These are phyloP conservation scores for Ahaetulla prasina DNA, from an alignment of 2,113 vertebrate genomes.

Conservation along the genomic window DNA sequence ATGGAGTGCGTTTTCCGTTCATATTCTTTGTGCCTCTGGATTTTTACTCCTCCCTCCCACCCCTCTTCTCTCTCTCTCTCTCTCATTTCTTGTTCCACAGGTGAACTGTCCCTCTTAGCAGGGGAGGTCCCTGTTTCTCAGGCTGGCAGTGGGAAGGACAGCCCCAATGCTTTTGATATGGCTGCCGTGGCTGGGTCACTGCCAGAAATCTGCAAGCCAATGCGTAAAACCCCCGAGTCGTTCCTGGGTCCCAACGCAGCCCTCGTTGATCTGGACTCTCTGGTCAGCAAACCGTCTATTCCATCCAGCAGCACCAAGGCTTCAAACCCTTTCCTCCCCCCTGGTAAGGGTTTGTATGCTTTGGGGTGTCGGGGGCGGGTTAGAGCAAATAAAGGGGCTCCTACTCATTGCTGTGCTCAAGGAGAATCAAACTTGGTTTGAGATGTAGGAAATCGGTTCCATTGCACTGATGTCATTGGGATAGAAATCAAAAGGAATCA, in stretches of 20 bases:
- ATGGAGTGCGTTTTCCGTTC: not conserved
- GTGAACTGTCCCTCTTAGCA: slow-evolving; percentile 62
- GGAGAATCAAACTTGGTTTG: not conserved
- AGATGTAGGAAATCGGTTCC: not conserved
- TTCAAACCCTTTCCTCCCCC: slow-evolving; percentile 85
- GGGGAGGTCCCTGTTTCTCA: slow-evolving; percentile 54
- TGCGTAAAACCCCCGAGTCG: slow-evolving; percentile 86
- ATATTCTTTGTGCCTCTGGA: not conserved
- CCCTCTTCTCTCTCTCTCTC: too few species aligned
- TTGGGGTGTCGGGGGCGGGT: not conserved
- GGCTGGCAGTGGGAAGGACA: slow-evolving; percentile 30
- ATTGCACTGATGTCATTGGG: not conserved
- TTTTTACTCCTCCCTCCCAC: not conserved
- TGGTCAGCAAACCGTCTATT: slow-evolving; percentile 78
- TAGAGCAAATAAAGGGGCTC: not conserved
- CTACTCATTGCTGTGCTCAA: not conserved
- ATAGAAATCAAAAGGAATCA: too few species aligned
- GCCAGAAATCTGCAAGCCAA: slow-evolving; percentile 70
- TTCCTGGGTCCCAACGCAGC: slow-evolving; percentile 89
- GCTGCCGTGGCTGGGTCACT: slow-evolving; percentile 79
- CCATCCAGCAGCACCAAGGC: slow-evolving; percentile 59
- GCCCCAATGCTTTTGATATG: slow-evolving; percentile 65
- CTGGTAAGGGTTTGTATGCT: slow-evolving; percentile 68
- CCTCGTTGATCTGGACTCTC: slow-evolving; percentile 85
- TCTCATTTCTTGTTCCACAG: slow-evolving; percentile 20